Evolutionary conservation across 2,797 vertebrate species (phyloP).

Genomic region (Fringilla coelebs): DNA sequence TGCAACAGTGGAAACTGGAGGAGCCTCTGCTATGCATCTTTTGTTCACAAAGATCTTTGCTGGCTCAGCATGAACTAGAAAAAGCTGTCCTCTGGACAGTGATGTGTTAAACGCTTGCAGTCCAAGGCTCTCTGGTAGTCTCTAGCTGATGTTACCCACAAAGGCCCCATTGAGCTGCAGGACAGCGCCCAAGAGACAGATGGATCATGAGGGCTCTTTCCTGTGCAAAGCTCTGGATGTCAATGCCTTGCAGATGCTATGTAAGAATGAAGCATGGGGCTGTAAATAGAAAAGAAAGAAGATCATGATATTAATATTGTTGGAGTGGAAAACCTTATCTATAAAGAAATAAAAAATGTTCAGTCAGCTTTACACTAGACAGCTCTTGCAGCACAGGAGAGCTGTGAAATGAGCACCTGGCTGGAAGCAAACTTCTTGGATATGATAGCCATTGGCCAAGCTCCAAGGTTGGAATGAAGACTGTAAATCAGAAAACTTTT

Average conservation of each 20-base stretch:
- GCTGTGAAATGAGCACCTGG: constrained; percentile 28
- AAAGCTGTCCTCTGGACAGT: not conserved
- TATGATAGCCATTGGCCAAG: not conserved
- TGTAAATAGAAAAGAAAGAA: not conserved
- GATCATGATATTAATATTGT: not conserved
- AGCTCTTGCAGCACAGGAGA: not conserved
- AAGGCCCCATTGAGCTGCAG: not conserved
- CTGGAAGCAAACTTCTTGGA: not conserved
- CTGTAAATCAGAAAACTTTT: constrained; percentile 8
- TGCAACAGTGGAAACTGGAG: not conserved
- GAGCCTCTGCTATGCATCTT: not conserved
- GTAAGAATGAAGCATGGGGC: not conserved
- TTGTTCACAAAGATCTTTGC: not conserved
- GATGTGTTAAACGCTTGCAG: not conserved
- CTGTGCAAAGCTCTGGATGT: not conserved
- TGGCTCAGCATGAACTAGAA: not conserved
- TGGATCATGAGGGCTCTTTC: not conserved
- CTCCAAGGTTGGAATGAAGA: not conserved
- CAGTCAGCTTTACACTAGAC: not conserved
- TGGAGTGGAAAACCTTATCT: not conserved
- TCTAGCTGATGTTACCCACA: not conserved
- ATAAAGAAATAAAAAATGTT: not conserved
- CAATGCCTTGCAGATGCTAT: constrained; percentile 26
- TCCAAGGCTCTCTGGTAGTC: not conserved
- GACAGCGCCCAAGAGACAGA: not conserved